Evolutionary conservation across 1,140 invertebrate genomes (phyloP), one percentile per base, ranked within the genome.

Genomic region (Wasmannia auropunctata): DNA sequence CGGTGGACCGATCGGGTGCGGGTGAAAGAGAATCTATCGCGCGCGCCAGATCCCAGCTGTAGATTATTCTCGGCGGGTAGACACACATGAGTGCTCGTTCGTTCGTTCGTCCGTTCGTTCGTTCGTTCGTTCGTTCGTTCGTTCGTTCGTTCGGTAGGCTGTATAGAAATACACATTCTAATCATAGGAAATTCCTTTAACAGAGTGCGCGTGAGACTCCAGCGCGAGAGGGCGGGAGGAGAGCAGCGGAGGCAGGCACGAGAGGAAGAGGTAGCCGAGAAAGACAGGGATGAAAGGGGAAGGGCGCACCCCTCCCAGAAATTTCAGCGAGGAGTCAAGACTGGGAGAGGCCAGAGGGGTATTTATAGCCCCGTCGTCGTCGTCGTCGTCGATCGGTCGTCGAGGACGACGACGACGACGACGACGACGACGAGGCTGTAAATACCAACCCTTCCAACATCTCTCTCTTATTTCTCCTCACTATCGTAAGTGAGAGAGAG

Each of bases 161-260:
- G 91, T 92, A 89, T 93, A 92, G 92, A 93, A 93, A 93, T 93
- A 93, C 93, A 91, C 92, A 93, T 93, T 93, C 93, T 93, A 93
- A 93, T 93, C 91, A 93, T 93, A 93, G 93, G 90, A 93, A 93
- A 93, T 93, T 93, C 92, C 92, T 93, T 90, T 87, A 92, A 92
- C 87, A 90, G 91, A 91, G 89, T 85, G 75, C 46, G 79, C 54
- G 79, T 28, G 54, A 81, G 75, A 70, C 51, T 49, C 43, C 7
- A 10, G 34, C 40, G 60, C 40, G 75, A 67, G 72, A 51, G 54
- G 16, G 49, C 62, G 56, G 28, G 34, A 19, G 28, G 19, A 8
- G 6, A 31, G 22, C 10, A 11, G 11, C 0, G 25, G 56, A 49
- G 76, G 28, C 34, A 51, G 62, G 16, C 11, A 65, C 10, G 37